A percentile compares a stretch with the other conserved stretches of the same genome.
Evolutionary conservation across 64 coral and sea anemone species (phyloP).

Genomic region (Montipora efflorescens): DNA sequence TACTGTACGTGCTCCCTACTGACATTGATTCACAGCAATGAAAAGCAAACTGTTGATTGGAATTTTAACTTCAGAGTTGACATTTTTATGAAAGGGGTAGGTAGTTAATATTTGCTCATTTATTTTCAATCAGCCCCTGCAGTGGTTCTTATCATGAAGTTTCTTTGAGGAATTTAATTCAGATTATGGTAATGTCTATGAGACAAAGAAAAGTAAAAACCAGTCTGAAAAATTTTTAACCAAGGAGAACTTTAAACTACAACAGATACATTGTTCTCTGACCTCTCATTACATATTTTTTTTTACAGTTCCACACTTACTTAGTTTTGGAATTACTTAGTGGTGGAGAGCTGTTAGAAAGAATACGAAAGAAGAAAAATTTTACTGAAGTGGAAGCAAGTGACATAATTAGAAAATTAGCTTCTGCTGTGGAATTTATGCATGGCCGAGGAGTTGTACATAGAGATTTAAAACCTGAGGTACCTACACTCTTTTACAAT

Average conservation of each 20-base stretch:
- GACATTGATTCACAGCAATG: no score
- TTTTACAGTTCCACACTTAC: slow-evolving; percentile 90
- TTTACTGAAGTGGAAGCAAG: slow-evolving; percentile 96
- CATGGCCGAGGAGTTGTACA: slow-evolving; percentile 95
- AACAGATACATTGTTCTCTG: background rate
- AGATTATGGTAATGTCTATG: no score
- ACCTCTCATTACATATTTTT: background rate
- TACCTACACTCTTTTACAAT: background rate
- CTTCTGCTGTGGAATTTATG: slow-evolving; percentile 94
- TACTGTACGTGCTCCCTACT: no score
- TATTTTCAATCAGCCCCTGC: background rate
- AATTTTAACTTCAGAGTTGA: no score
- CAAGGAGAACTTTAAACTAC: no score
- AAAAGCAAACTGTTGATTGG: no score
- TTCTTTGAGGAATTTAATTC: background rate
- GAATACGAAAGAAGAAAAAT: slow-evolving; percentile 96
- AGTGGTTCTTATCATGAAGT: background rate
- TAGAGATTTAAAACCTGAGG: slow-evolving; percentile 98
- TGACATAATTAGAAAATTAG: slow-evolving; percentile 89
- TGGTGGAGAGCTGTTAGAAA: slow-evolving; percentile 95
- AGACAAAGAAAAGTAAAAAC: no score
- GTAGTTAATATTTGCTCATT: no score
- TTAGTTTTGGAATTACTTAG: slow-evolving; percentile 91
- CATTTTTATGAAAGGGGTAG: no score
- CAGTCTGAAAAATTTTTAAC: no score